These are phyloP conservation scores for Physocephala rufipes DNA, from an alignment of 2,888 invertebrate species.

Conservation along the genomic window DNA sequence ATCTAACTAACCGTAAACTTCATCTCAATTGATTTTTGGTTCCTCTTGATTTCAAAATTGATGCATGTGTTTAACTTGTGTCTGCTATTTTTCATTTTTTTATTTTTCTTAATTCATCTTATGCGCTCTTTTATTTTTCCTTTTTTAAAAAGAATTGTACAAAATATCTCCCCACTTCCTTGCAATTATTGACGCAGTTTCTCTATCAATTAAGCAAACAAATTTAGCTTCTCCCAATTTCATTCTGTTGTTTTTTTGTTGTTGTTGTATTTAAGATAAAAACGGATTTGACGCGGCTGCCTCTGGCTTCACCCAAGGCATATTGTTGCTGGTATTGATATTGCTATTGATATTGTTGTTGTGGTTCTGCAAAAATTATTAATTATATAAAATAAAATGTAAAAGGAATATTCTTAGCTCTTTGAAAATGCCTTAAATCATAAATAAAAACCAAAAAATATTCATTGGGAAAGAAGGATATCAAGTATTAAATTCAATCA, in stretches of 20 bases:
- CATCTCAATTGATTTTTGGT: slow-evolving; percentile 13
- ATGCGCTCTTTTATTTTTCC: slow-evolving; percentile 14
- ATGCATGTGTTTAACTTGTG: slow-evolving; percentile 15
- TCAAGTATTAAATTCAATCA: too few species aligned
- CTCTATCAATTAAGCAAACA: slow-evolving; percentile 5
- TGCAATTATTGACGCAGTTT: slow-evolving; percentile 3
- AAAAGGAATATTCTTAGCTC: neutral
- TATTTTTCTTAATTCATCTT: slow-evolving; percentile 46
- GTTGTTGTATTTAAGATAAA: slow-evolving; percentile 59
- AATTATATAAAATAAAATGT: slow-evolving; percentile 13
- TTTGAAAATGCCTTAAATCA: neutral
- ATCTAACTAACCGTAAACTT: neutral
- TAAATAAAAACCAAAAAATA: neutral
- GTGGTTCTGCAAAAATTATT: slow-evolving; percentile 54
- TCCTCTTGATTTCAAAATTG: slow-evolving; percentile 15
- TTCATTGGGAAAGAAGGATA: too few species aligned
- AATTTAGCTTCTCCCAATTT: slow-evolving; percentile 10
- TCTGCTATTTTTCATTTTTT: slow-evolving; percentile 43
- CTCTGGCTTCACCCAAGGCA: slow-evolving; percentile 66
- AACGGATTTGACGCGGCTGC: slow-evolving; percentile 66
- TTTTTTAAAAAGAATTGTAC: slow-evolving; percentile 22
- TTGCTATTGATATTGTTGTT: slow-evolving; percentile 5
- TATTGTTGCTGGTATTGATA: slow-evolving; percentile 50
- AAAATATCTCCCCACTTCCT: slow-evolving; percentile 8
- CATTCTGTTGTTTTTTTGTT: too few species aligned